Percentiles rank a stretch among this genome's conserved stretches.
phyloP scores from a whole-genome alignment of 2,888 invertebrate species.

The Hipparchia semele region DNA sequence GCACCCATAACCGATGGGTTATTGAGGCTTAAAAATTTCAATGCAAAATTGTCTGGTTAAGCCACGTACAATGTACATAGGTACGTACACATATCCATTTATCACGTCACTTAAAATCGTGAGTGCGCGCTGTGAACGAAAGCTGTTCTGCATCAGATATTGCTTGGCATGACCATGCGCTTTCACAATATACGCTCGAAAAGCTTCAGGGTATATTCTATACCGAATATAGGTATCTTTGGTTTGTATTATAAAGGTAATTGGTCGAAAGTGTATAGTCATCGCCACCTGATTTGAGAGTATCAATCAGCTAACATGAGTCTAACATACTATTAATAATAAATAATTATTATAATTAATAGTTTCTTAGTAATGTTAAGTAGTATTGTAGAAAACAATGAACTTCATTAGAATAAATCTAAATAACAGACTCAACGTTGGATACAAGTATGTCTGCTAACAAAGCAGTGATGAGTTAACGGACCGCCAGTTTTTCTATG shows the following conservation, averaged over 20 bases:
- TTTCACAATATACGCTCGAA: background rate
- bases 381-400: conserved; percentile 13
- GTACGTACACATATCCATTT: conserved; percentile 24
- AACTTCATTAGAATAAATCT: conserved; percentile 11
- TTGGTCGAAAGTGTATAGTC: no score
- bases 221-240: background rate
- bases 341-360: background rate
- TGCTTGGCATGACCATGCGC: conserved; percentile 27
- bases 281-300: no score
- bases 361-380: background rate
- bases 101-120: conserved; percentile 29
- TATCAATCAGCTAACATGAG: background rate
- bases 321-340: background rate
- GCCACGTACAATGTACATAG: conserved; percentile 1
- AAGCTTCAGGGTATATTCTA: background rate
- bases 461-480: conserved; percentile 23
- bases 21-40: background rate
- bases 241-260: no score
- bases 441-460: conserved; percentile 13
- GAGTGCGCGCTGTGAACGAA: conserved; percentile 25
- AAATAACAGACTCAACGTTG: conserved; percentile 7
- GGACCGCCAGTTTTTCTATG: conserved; percentile 21
- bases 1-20: no score
- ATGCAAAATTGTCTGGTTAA: conserved; percentile 33
- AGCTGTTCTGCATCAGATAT: conserved; percentile 32